A percentile compares a stretch with the other conserved stretches of the same genome.
These are phyloP conservation scores for Galeruca laticollis DNA, from an alignment of 2,888 invertebrate genomes.

Conservation along the genomic window DNA sequence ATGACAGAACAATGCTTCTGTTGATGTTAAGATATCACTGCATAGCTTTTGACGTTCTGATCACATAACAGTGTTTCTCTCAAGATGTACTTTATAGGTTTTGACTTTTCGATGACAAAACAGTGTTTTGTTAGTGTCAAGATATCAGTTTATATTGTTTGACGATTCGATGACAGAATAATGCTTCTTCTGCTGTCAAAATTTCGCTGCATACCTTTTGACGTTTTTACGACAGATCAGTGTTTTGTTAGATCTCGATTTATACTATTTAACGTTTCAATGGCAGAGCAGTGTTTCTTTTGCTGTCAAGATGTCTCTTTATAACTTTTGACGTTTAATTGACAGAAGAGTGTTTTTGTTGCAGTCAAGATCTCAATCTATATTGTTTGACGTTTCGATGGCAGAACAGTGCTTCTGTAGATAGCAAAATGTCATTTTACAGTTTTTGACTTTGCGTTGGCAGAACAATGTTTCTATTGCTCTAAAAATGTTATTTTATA, in stretches of 20 bases:
- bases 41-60: background rate
- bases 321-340: background rate
- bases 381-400: background rate
- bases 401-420: background rate
- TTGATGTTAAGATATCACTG: conserved; percentile 29
- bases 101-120: background rate
- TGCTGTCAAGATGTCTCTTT: conserved; percentile 30
- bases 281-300: background rate
- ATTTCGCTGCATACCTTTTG: conserved; percentile 14
- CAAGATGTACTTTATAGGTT: background rate
- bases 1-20: background rate
- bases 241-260: conserved; percentile 32
- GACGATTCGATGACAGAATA: background rate
- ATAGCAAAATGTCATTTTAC: too few species aligned
- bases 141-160: conserved; percentile 19
- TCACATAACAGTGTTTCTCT: background rate
- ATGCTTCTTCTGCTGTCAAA: conserved; percentile 29
- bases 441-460: too few species aligned
- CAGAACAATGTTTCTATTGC: background rate
- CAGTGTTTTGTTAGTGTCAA: conserved; percentile 31
- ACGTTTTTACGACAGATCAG: background rate
- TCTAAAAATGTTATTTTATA: background rate
- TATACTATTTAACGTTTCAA: background rate
- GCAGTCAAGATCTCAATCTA: background rate
- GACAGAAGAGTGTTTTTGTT: background rate